Evolutionary conservation across 53 echinoderm and acorn worm genomes (phyloP).

Genomic region (Astropecten irregularis): DNA sequence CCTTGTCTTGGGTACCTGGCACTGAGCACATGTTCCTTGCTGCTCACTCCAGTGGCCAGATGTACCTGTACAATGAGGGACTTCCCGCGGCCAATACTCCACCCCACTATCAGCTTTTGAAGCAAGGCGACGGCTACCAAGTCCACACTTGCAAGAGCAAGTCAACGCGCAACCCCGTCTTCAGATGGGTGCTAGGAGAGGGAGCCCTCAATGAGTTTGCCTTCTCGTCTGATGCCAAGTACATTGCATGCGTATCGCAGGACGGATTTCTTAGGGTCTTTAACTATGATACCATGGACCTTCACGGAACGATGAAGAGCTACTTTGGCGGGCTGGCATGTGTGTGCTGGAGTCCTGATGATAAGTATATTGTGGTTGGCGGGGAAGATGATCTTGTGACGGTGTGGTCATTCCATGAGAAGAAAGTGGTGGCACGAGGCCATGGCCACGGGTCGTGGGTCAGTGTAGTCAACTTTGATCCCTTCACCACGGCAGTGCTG

Average conservation of each 20-base stretch:
- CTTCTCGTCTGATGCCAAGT: slow-evolving; percentile 82
- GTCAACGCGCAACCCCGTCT: slow-evolving; percentile 89
- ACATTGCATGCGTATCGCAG: slow-evolving; percentile 90
- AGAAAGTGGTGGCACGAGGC: slow-evolving; percentile 84
- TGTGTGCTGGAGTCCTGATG: slow-evolving; percentile 99
- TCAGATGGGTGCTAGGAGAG: slow-evolving; percentile 94
- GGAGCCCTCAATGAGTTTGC: slow-evolving; percentile 96
- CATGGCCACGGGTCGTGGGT: slow-evolving; percentile 95
- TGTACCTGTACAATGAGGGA: slow-evolving; percentile 95
- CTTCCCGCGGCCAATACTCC: slow-evolving; percentile 84
- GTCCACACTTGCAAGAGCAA: slow-evolving; percentile 98
- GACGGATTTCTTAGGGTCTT: slow-evolving; percentile 96
- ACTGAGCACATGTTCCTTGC: slow-evolving; percentile 98
- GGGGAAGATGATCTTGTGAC: slow-evolving; percentile 96
- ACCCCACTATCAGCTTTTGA: slow-evolving; percentile 90
- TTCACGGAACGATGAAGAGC: slow-evolving; percentile 96
- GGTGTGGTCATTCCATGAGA: slow-evolving; percentile 92
- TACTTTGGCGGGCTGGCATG: slow-evolving; percentile 96
- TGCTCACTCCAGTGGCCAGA: slow-evolving; percentile 83
- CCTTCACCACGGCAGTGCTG: slow-evolving; percentile 80
- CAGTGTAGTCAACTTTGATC: slow-evolving; percentile 92
- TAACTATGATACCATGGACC: slow-evolving; percentile 95
- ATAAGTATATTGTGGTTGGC: slow-evolving; percentile 88
- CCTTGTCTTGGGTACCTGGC: slow-evolving; percentile 91
- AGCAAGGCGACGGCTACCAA: slow-evolving; percentile 95